These are phyloP conservation scores for Epicauta chinensis DNA, from an alignment of 1,140 invertebrate genomes.

Conservation along the genomic window DNA sequence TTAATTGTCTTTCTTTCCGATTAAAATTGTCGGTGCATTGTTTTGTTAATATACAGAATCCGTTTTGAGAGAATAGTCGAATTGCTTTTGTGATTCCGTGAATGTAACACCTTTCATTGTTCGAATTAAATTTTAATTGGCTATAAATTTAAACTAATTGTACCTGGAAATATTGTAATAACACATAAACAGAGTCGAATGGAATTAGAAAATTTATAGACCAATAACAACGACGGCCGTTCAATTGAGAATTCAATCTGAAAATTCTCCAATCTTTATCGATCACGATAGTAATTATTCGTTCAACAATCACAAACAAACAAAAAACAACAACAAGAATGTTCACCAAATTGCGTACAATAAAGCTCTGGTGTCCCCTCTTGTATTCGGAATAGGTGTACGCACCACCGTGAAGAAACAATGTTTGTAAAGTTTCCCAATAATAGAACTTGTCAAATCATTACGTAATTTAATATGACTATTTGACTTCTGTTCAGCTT, in stretches of 20 bases:
- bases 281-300: too few relatives aligned
- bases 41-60: conserved; percentile 8
- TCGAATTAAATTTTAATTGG: conserved; percentile 26
- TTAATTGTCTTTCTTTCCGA: too few relatives aligned
- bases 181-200: conserved; percentile 21
- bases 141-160: conserved; percentile 24
- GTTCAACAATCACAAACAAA: too few relatives aligned
- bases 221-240: conserved; percentile 18
- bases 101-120: conserved; percentile 21
- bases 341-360: too few relatives aligned
- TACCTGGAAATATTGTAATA: conserved; percentile 25
- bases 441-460: conserved; percentile 20
- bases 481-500: not conserved
- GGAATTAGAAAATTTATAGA: conserved; percentile 22
- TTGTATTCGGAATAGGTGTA: too few relatives aligned
- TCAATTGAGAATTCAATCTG: not conserved
- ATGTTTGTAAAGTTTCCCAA: conserved; percentile 16
- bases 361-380: too few relatives aligned
- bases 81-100: conserved; percentile 16
- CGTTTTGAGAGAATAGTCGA: not conserved
- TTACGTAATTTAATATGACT: conserved; percentile 20
- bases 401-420: conserved; percentile 15
- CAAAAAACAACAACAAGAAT: not conserved
- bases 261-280: too few relatives aligned
- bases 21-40: not conserved